A percentile compares a stretch with the other conserved stretches of the same genome.
These are phyloP conservation scores for Drosophila prostipennis DNA, from an alignment of 2,888 invertebrate species.

Conservation along the genomic window DNA sequence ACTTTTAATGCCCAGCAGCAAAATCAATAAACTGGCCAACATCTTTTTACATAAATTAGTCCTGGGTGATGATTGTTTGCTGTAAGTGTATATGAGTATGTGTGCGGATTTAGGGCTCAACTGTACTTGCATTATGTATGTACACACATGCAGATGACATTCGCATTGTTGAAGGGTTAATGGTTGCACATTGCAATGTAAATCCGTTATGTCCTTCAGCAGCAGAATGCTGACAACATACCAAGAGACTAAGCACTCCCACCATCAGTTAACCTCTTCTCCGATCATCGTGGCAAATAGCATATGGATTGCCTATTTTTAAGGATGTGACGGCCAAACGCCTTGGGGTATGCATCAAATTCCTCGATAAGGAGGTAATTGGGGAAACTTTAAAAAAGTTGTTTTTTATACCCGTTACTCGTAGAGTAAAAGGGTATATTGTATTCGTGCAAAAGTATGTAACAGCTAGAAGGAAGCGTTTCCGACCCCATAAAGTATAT, in stretches of 20 bases:
- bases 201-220: slow-evolving; percentile 3
- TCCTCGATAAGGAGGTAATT: not conserved
- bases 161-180: slow-evolving; percentile 52
- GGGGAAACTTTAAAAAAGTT: no score
- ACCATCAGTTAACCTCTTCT: not conserved
- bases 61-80: slow-evolving; percentile 21
- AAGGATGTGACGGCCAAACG: not conserved
- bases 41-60: slow-evolving; percentile 46
- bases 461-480: no score
- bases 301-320: not conserved
- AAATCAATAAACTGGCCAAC: slow-evolving; percentile 72
- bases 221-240: not conserved
- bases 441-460: no score
- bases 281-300: not conserved
- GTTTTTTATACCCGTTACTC: no score
- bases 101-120: slow-evolving; percentile 44
- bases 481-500: no score
- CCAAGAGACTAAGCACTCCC: no score
- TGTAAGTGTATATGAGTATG: slow-evolving; percentile 4
- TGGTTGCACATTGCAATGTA: slow-evolving; percentile 38
- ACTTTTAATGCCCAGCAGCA: slow-evolving; percentile 63
- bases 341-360: not conserved
- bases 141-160: slow-evolving; percentile 15
- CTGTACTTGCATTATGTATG: slow-evolving; percentile 60
- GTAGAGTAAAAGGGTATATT: no score